Evolutionary conservation across 2,888 invertebrate genomes (phyloP).

Genomic region (Drosophila borborema): DNA sequence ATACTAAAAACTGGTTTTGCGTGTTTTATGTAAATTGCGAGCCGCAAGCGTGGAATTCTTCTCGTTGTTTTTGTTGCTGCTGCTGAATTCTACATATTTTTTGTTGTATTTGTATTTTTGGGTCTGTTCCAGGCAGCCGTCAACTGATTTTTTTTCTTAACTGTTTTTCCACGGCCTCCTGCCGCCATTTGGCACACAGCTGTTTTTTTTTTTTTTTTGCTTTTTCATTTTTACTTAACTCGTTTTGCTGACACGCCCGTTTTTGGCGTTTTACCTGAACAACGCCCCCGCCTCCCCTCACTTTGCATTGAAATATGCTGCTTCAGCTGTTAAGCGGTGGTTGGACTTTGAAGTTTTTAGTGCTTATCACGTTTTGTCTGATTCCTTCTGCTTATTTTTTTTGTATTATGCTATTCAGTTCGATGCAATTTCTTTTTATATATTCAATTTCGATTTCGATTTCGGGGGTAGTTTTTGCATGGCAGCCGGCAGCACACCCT

Average conservation of each 20-base stretch:
- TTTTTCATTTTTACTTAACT: background rate
- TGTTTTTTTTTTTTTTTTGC: conserved; percentile 25
- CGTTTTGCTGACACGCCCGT: conserved; percentile 48
- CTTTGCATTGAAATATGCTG: conserved; percentile 17
- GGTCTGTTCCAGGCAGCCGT: conserved; percentile 29
- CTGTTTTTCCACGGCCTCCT: conserved; percentile 56
- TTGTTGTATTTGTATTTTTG: conserved; percentile 19
- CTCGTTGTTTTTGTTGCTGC: conserved; percentile 24
- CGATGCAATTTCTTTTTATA: conserved; percentile 44
- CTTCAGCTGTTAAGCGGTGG: conserved; percentile 36
- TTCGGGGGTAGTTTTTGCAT: conserved; percentile 73
- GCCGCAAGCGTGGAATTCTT: conserved; percentile 67
- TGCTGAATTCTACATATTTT: conserved; percentile 15
- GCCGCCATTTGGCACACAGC: conserved; percentile 43
- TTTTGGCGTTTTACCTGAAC: conserved; percentile 39
- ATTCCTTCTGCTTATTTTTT: background rate
- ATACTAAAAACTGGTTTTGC: conserved; percentile 77
- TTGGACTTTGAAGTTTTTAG: conserved; percentile 24
- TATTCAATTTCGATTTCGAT: conserved; percentile 58
- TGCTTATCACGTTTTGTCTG: conserved; percentile 25
- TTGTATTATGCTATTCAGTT: conserved; percentile 33
- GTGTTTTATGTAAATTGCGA: conserved; percentile 82
- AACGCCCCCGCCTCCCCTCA: conserved; percentile 6
- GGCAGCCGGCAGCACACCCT: conserved; percentile 66
- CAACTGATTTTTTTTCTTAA: conserved; percentile 32